phyloP scores from a whole-genome alignment of 2,113 vertebrate species.

The Mesoclemmys tuberculata region DNA sequence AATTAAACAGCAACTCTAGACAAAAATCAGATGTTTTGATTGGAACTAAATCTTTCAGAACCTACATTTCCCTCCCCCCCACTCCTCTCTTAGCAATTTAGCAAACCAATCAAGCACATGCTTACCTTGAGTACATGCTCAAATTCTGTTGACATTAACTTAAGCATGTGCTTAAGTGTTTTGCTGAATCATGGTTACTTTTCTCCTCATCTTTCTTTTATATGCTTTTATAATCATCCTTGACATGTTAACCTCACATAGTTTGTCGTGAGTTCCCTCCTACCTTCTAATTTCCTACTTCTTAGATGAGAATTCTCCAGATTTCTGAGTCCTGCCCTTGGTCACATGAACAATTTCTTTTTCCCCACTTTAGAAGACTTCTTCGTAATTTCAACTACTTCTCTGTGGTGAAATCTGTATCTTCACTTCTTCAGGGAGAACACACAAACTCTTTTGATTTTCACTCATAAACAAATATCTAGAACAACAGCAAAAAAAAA shows the following conservation, averaged over 20 bases:
- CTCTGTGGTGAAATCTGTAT: not conserved
- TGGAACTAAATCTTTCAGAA: not conserved
- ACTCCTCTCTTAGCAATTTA: not conserved
- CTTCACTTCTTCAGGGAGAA: not conserved
- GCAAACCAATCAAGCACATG: not conserved
- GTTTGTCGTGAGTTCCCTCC: not conserved
- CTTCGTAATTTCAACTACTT: not conserved
- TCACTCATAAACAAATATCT: rapidly evolving
- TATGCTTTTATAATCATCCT: not conserved
- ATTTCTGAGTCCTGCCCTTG: not conserved
- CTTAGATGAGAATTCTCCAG: not conserved
- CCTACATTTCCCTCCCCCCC: too few relatives aligned
- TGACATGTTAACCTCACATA: not conserved
- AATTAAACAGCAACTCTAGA: not conserved
- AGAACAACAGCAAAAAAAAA: not conserved
- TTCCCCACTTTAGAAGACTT: not conserved
- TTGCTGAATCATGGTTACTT: not conserved
- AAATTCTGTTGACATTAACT: not conserved
- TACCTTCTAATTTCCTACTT: not conserved
- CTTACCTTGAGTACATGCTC: not conserved
- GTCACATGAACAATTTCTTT: not conserved
- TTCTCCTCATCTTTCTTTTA: not conserved
- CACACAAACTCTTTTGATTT: rapidly evolving
- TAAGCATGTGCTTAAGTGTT: not conserved
- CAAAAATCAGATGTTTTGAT: not conserved